phyloP scores from a whole-genome alignment of 2,113 vertebrate genomes.

The Typhlomys cinereus region DNA sequence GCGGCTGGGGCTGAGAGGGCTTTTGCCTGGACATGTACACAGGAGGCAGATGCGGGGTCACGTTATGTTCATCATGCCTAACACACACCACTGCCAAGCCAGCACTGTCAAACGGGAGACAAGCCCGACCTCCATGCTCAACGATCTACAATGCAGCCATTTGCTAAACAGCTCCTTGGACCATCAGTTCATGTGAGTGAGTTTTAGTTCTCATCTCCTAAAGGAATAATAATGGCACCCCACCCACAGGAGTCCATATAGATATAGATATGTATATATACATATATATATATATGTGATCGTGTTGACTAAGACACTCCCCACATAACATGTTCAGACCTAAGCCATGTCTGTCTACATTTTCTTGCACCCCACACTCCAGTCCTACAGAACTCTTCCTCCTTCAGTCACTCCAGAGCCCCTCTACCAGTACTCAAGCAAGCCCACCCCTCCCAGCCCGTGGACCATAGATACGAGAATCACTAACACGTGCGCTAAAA shows the following conservation, averaged over 20 bases:
- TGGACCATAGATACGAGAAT: not conserved
- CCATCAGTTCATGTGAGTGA: not conserved
- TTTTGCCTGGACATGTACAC: too few relatives aligned
- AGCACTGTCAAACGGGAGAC: not conserved
- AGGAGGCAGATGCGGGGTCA: too few relatives aligned
- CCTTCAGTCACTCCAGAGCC: not conserved
- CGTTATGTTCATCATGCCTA: too few relatives aligned
- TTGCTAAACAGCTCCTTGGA: not conserved
- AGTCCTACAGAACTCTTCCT: not conserved
- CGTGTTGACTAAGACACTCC: not conserved
- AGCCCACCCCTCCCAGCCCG: not conserved
- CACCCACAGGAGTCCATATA: not conserved
- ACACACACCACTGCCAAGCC: not conserved
- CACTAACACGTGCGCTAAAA: not conserved
- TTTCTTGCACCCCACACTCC: not conserved
- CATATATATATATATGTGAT: not conserved
- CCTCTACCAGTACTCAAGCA: not conserved
- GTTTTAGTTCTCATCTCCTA: not conserved
- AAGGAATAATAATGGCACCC: not conserved
- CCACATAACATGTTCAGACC: not conserved
- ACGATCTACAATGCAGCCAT: not conserved
- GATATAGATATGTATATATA: not conserved
- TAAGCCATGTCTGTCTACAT: not conserved
- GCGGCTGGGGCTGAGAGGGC: too few relatives aligned
- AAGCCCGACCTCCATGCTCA: not conserved